A percentile compares a stretch with the other conserved stretches of the same genome.
phyloP scores from a whole-genome alignment of 1,140 invertebrate genomes.

The Holotrichia oblita region DNA sequence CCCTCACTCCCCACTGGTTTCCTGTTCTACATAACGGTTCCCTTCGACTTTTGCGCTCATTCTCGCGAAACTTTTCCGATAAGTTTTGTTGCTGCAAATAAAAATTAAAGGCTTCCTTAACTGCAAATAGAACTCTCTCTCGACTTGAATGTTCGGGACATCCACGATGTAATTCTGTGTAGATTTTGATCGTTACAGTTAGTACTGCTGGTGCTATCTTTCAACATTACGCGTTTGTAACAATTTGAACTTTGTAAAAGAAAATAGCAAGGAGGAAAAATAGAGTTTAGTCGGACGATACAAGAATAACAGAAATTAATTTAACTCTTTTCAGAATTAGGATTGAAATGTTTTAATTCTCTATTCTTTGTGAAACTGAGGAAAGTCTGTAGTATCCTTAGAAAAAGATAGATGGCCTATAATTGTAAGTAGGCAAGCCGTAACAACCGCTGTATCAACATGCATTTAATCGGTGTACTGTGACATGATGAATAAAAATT shows the following conservation, averaged over 20 bases:
- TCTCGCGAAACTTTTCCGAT: slow-evolving; percentile 6
- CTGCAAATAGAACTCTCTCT: slow-evolving; percentile 16
- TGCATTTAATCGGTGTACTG: too few species aligned
- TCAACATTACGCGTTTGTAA: slow-evolving; percentile 4
- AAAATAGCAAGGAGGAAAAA: not conserved
- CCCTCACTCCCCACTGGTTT: not conserved
- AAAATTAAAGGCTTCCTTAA: slow-evolving; percentile 18
- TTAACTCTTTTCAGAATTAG: not conserved
- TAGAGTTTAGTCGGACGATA: not conserved
- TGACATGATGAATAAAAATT: too few species aligned
- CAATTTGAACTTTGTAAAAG: slow-evolving; percentile 5
- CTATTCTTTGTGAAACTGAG: too few species aligned
- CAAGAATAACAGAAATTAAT: slow-evolving; percentile 14
- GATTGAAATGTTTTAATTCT: too few species aligned
- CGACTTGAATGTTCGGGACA: not conserved
- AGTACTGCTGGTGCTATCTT: slow-evolving; percentile 5
- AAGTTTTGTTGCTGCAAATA: slow-evolving; percentile 20
- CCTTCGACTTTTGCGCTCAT: not conserved
- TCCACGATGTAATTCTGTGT: not conserved
- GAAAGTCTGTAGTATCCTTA: too few species aligned
- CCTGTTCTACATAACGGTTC: not conserved
- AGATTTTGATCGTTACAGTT: slow-evolving; percentile 6
- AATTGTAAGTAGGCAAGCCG: too few species aligned
- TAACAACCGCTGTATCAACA: too few species aligned
- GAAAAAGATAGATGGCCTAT: too few species aligned